Evolutionary conservation across 2,888 invertebrate genomes (phyloP), one percentile per base, ranked within the genome.

Genomic region (Pyrgus malvae): DNA sequence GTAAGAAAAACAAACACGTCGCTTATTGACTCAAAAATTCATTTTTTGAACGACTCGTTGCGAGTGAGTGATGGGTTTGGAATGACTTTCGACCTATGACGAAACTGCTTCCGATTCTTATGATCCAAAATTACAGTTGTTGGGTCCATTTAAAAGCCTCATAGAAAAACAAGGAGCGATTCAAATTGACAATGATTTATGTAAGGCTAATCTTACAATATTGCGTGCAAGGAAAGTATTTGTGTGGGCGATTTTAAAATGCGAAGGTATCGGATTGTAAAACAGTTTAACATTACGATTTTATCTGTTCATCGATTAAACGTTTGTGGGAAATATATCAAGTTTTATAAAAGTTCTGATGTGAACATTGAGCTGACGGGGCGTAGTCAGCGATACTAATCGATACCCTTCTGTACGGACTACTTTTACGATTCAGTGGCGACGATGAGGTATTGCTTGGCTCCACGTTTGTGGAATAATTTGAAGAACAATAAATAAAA

Each of bases 1-100:
- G 88, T 81, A 85, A 85, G 79, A 89, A 89, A 88, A 87, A 89
- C 89, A 86, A 89, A 89, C 80, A 76, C 16, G 72, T 75, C 78
- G 76, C 84, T 87, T 88, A 89, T 90, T 80, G 84, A 85, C 78
- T 85, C 74, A 72, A 69, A 81, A 76, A 83, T 80, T 76, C 78
- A 69, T 72, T 81, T 80, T 76, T 72, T 74, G 69, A 73, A 78
- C 74, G 76, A 77, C 86, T 88, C 68, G 80, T 89, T 87, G 74
- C 70, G 77, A 76, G 78, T 89, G 89, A 89, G 67, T 88, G 87
- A 90, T 89, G 86, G 82, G 70, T 83, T 80, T 74, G 57, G 76
- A 81, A 85, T 86, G 87, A 87, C 81, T 80, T 66, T 72, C 74
- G 74, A 76, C 70, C 78, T 75, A 59, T 67, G 73, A 70, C 66